Base-by-base conservation (phyloP, 2,888 invertebrate species). In the Andrena marginata region DNA sequence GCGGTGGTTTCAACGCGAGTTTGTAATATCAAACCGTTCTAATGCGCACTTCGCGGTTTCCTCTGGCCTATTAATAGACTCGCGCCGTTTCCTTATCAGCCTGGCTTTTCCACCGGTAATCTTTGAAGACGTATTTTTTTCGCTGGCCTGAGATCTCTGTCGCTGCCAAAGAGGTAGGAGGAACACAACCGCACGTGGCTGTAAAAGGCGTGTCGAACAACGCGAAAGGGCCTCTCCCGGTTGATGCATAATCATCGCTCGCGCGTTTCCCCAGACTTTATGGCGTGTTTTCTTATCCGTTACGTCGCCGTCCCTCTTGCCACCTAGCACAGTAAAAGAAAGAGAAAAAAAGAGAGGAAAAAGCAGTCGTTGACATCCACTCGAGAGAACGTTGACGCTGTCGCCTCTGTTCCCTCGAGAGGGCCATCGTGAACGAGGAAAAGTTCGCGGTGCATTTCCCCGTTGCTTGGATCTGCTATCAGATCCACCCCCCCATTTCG, bases 331-430 rank as follows among this genome's bases (percentile, higher is more conserved):
- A 54, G 59, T 33, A 48, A 48, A 69, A 49, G 42, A 42, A 60
- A 33, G 69, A 13, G 20, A 10, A 5, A 10, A 23, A 48, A 31
- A 33, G 16, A 26, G 10, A 29, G 10, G 42, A 20, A 49, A 67
- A 77, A 82, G 62, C 67, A 73, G 77, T 67, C 67, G 78, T 84
- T 69, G 73, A 76, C 83, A 64, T 42, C 62, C 71, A 80, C 77
- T 77, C 62, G 59, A 83, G 68, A 59, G 80, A 74, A 80, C 85
- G 74, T 80, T 77, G 85, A 83, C 83, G 64, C 64, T 65, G 80
- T 64, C 72, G 68, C 70, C 77, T 60, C 77, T 80, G 63, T 73
- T 71, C 67, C 35, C 67, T 70, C 64, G 67, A 75, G 74, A 54
- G 84, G 69, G 63, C 59, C 70, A 59, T 71, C 75, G 81, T 26